A percentile compares a stretch with the other conserved stretches of the same genome.
These are phyloP conservation scores for Anoura caudifer DNA, from an alignment of 2,113 vertebrate genomes.

Conservation along the genomic window DNA sequence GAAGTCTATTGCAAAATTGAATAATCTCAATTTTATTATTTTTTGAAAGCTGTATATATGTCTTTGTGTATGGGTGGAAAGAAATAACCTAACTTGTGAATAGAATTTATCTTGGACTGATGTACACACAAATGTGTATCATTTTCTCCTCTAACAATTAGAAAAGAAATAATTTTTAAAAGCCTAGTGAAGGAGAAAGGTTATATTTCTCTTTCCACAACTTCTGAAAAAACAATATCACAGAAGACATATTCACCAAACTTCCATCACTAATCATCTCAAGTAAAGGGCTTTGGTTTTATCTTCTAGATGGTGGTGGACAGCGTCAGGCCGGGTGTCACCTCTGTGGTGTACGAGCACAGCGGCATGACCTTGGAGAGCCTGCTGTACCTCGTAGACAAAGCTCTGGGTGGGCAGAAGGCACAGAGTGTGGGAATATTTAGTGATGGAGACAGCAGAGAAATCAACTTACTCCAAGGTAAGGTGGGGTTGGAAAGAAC, in stretches of 20 bases:
- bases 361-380: slow-evolving; percentile 80
- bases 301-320: slow-evolving; percentile 83
- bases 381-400: slow-evolving; percentile 80
- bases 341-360: slow-evolving; percentile 85
- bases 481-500: not conserved
- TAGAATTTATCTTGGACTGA: not conserved
- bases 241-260: not conserved
- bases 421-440: slow-evolving; percentile 85
- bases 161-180: not conserved
- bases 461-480: slow-evolving; percentile 85
- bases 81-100: not conserved
- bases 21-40: not conserved
- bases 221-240: not conserved
- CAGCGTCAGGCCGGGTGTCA: slow-evolving; percentile 78
- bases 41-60: not conserved
- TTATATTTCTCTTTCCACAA: not conserved
- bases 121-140: not conserved
- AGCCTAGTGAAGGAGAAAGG: not conserved
- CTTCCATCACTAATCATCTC: not conserved
- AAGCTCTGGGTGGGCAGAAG: slow-evolving; percentile 76
- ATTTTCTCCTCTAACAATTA: not conserved
- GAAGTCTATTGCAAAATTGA: not conserved
- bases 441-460: slow-evolving; percentile 83
- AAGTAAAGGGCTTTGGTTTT: not conserved
- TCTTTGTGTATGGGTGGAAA: not conserved